Evolutionary conservation across 2,797 vertebrate genomes (phyloP), one percentile per base, ranked within the genome.

Genomic region (Nasua narica): DNA sequence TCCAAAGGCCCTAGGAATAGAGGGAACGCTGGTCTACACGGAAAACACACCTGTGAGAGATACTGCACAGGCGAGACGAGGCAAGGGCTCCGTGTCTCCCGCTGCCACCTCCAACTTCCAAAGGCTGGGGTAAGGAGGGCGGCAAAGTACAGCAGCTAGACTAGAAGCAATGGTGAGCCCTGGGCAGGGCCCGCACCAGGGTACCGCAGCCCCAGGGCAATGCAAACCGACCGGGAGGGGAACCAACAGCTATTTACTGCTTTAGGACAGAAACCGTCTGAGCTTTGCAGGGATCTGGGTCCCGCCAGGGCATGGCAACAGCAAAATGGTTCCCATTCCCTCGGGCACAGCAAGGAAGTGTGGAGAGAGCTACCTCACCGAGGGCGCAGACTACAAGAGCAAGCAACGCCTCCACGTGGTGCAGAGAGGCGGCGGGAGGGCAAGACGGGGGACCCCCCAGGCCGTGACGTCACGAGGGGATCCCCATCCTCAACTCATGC

Each of bases 281-380:
- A 76, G 67, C 23, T 48, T 7, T 65, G 37, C 76, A 60, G 62
- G 29, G 69, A n/a, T 56, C 0, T 1, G 7, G 27, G 67, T 19
- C 21, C 60, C 72, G 25, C 11, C 0, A 27, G 3, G 21, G 11
- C 8, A 7, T 0, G 14, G 12, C n/a, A 50, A 19, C 15, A 48
- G 50, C 48, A 56, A 25, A 18, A 62, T 23, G 79, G 87, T 15
- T 27, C 60, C 40, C 5, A 16, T 23, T n/a, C 27, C 67, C 29
- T 35, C 3, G 16, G 58, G 81, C 15, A 12, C 72, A 29, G 50
- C 43, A 5, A 11, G 18, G 32, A 40, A 43, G 35, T 5, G 70
- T 19, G 32, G 32, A 32, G 18, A 23, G 48, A 32, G 13, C 79
- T 16, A 21, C 23, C 9, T 9, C 21, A 5, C 25, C 0, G 15